Base-by-base conservation (phyloP, 2,888 invertebrate species). In the Poecilus cupreus region DNA sequence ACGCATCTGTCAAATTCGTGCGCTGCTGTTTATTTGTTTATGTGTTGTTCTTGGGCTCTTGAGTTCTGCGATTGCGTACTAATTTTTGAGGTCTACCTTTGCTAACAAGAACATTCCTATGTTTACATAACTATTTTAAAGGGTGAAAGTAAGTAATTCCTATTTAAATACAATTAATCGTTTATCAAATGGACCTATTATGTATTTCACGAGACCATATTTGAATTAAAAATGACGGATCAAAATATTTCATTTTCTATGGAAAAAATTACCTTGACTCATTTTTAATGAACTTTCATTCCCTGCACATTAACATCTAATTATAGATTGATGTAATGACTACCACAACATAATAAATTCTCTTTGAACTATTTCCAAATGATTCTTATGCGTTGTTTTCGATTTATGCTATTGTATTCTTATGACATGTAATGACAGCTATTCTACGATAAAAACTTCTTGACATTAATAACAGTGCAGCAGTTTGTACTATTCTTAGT, bases 11-110 rank as follows among this genome's bases (percentile, higher is more conserved):
- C 80, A 80, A 80, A 80, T 72, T 39, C 51, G 70, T 77, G 46
- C 68, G 70, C 51, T 79, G 79, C 46, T 81, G 74, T 74, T 81
- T 74, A 81, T 81, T 81, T 81, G 81, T 81, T 81, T 74, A 81
- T 81, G 49, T 70, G 70, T 51, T 72, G 80, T 70, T 79, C 72
- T 49, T 74, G 32, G 10, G 24, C 43, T 60, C 60, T 75, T 81
- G 72, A 51, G 37, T 81, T 60, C 75, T 81, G 81, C 81, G 75
- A 64, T 81, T 81, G 81, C 81, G 81, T 81, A 81, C 74, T 75
- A 26, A 81, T 81, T 70, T 54, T 80, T 80, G 57, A 72, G 43
- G 37, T 60, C 37, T 72, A 51, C 22, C 24, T 54, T 80, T 54
- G 51, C 70, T 80, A 80, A 72, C 68, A 78, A 80, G 54, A 80